Evolutionary conservation across 2,113 vertebrate species (phyloP).

Genomic region (Phrynocephalus versicolor): DNA sequence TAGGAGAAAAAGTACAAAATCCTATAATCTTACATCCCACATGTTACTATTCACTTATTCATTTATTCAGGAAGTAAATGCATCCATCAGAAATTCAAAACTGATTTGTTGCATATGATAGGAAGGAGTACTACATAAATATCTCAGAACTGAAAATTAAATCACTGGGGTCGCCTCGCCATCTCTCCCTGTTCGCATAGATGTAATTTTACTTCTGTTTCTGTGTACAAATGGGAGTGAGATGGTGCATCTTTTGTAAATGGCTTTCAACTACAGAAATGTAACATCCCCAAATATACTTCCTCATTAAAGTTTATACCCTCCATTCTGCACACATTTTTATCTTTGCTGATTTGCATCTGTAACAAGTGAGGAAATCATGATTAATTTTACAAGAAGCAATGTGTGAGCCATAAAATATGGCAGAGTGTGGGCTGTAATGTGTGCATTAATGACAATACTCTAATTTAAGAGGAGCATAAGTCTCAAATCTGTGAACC

Average conservation of each 20-base stretch:
- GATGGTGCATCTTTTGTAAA: slow-evolving; percentile 19
- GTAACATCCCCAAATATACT: not conserved
- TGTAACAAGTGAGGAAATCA: not conserved
- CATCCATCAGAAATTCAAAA: not conserved
- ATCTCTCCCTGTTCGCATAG: not conserved
- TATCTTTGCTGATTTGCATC: not conserved
- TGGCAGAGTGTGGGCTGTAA: not conserved
- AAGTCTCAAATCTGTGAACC: not conserved
- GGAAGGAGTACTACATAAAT: not conserved
- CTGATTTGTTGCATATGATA: not conserved
- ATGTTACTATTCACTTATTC: not conserved
- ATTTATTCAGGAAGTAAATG: not conserved
- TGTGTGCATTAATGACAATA: not conserved
- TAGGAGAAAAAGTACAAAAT: not conserved
- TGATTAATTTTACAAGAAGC: slow-evolving; percentile 6
- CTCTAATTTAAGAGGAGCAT: not conserved
- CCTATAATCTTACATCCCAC: not conserved
- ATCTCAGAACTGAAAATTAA: not conserved
- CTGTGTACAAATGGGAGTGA: not conserved
- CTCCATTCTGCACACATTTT: not conserved
- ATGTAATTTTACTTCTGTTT: not conserved
- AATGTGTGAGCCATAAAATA: slow-evolving; percentile 9
- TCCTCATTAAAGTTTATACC: not conserved
- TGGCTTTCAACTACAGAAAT: not conserved
- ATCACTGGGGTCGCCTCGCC: not conserved